Percentiles rank a stretch among this genome's conserved stretches.
Evolutionary conservation across 2,797 vertebrate genomes (phyloP).

Genomic region (Microtus californicus): DNA sequence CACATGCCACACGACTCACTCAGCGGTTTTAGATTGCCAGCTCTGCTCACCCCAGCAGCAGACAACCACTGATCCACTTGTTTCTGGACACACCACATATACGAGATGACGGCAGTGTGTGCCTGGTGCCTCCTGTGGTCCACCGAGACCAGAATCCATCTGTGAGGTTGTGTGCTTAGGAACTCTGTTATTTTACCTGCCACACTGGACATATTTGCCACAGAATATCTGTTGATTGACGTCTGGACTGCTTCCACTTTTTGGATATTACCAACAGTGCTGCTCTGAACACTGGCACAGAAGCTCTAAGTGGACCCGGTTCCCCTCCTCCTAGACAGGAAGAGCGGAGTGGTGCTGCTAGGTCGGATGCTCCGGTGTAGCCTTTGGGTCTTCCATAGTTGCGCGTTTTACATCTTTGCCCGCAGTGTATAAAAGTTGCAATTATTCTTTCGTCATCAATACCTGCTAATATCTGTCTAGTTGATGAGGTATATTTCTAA

Average conservation of each 20-base stretch:
- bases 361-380: background rate
- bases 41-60: background rate
- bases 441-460: background rate
- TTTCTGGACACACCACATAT: background rate
- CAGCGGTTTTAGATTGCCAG: background rate
- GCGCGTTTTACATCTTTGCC: background rate
- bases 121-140: background rate
- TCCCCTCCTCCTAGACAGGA: slow-evolving; percentile 2
- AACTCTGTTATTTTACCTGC: slow-evolving; percentile 9
- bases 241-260: background rate
- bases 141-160: background rate
- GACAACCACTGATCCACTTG: background rate
- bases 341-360: background rate
- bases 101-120: background rate
- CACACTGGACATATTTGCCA: background rate
- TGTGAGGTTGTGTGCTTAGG: background rate
- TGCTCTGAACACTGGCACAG: background rate
- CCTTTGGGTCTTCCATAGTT: background rate
- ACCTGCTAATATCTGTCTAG: slow-evolving; percentile 24
- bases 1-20: background rate
- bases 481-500: background rate
- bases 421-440: background rate
- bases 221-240: background rate
- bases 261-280: background rate
- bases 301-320: background rate